These are phyloP conservation scores for Melanaphis sacchari DNA, from an alignment of 1,140 invertebrate species.

Conservation along the genomic window DNA sequence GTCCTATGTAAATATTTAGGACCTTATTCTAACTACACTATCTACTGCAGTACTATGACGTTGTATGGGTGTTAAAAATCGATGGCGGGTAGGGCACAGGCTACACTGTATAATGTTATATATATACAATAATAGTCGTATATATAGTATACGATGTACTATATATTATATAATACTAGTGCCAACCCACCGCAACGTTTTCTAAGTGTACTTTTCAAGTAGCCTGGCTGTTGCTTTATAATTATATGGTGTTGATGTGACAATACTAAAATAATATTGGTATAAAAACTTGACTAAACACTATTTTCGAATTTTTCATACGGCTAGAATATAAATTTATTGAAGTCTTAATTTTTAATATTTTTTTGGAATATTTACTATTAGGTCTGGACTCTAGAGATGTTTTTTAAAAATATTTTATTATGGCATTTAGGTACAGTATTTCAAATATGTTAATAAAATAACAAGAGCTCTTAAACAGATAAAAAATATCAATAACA, in stretches of 20 bases:
- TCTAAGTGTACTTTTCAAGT: neutral
- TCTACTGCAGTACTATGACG: neutral
- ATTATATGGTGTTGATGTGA: neutral
- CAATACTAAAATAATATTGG: neutral
- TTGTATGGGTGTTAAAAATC: constrained; percentile 5
- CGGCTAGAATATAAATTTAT: neutral
- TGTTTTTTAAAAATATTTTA: neutral
- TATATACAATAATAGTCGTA: neutral
- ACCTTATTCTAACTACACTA: neutral
- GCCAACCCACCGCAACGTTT: neutral
- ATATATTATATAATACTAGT: neutral
- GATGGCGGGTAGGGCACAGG: neutral
- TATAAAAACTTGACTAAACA: neutral
- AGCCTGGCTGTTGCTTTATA: neutral
- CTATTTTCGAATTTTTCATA: neutral
- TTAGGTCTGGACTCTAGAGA: neutral
- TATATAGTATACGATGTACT: neutral
- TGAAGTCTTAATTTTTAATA: neutral
- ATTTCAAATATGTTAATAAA: neutral
- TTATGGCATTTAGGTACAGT: neutral
- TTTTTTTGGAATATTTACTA: neutral
- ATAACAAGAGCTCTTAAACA: neutral
- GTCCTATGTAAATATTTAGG: neutral
- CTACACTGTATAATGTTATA: neutral
- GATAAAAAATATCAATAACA: neutral